A percentile compares a stretch with the other conserved stretches of the same genome.
Evolutionary conservation across 1,140 invertebrate genomes (phyloP).

Genomic region (Pseudomyrmex flavicornis): DNA sequence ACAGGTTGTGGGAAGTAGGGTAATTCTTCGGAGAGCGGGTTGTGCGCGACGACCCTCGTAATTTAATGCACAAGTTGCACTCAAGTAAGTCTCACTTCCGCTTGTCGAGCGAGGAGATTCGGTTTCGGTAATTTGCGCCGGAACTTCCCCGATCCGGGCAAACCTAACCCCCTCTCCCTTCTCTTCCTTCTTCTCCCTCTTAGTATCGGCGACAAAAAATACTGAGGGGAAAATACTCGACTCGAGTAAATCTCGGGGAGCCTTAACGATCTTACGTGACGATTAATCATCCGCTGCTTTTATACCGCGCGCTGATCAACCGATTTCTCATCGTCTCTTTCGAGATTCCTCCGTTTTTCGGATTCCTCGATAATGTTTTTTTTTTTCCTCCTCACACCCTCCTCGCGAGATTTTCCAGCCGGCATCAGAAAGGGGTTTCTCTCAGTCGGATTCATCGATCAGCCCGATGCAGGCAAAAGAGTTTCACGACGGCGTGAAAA

Average conservation of each 20-base stretch:
- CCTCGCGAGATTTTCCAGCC: constrained; percentile 69
- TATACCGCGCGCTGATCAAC: constrained; percentile 77
- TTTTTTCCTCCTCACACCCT: constrained; percentile 39
- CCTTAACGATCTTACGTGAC: constrained; percentile 75
- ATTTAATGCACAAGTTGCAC: constrained; percentile 61
- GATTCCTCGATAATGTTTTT: constrained; percentile 65
- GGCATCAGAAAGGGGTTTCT: constrained; percentile 76
- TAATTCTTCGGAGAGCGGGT: constrained; percentile 55
- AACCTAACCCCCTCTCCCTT: constrained; percentile 17
- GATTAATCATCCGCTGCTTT: constrained; percentile 83
- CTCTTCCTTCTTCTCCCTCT: too few species aligned
- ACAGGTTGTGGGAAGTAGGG: constrained; percentile 70
- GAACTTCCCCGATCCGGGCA: constrained; percentile 52
- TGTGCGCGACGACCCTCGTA: constrained; percentile 36
- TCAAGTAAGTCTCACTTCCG: constrained; percentile 64
- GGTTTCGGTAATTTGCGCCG: constrained; percentile 73
- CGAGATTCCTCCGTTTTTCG: constrained; percentile 73
- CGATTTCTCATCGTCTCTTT: constrained; percentile 64
- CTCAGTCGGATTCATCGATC: constrained; percentile 78
- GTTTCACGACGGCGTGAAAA: constrained; percentile 82
- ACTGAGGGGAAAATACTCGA: constrained; percentile 60
- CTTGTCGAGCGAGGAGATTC: constrained; percentile 41
- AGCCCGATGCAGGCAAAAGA: constrained; percentile 80
- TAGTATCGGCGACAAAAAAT: constrained; percentile 42
- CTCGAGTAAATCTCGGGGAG: constrained; percentile 68